Base-by-base conservation (phyloP, 2,113 vertebrate species). In the Dipodomys merriami region DNA sequence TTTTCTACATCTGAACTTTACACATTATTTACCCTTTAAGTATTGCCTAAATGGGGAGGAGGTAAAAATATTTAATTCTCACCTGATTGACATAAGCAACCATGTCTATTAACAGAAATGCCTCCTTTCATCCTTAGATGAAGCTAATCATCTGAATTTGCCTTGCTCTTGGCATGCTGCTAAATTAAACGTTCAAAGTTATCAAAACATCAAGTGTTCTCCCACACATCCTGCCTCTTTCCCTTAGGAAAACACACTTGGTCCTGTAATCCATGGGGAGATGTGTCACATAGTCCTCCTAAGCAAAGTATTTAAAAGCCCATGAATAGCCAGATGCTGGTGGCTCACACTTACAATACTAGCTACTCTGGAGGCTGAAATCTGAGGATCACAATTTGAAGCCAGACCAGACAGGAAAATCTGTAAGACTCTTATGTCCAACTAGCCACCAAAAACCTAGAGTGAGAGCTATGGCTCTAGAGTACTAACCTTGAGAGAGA, bases 161-260 rank as follows among this genome's bases (percentile, higher is more conserved):
- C 30, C 91, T 77, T 88, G 35, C 35, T 79, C 35, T 15, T 68
- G 16, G 5, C 67, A 67, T 73, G 22, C 18, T 69, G 33, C 3
- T 64, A 23, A 90, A 91, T 33, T 5, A 10, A 35, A 94, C 95
- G 83, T 35, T 25, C 35, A 77, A 93, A 90, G 22, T 25, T 46
- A 29, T 15, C 78, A n/a, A 81, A 88, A 81, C 60, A 11, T 49
- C n/a, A 7, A 93, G 23, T 35, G 35, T 18, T 81, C 19, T 30
- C 25, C 44, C 13, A 30, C 9, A 33, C 22, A 60, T 80, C 18
- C 53, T 65, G 10, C 2, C 60, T 6, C 16, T 64, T 25, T 33
- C 68, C 35, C 30, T 67, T 30, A 83, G 49, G 20, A 23, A 60
- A 85, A 65, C 33, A 7, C 72, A 44, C 0, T 0, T 20, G 74